Base-by-base conservation (phyloP, 2,113 vertebrate species). In the Cariama cristata region DNA sequence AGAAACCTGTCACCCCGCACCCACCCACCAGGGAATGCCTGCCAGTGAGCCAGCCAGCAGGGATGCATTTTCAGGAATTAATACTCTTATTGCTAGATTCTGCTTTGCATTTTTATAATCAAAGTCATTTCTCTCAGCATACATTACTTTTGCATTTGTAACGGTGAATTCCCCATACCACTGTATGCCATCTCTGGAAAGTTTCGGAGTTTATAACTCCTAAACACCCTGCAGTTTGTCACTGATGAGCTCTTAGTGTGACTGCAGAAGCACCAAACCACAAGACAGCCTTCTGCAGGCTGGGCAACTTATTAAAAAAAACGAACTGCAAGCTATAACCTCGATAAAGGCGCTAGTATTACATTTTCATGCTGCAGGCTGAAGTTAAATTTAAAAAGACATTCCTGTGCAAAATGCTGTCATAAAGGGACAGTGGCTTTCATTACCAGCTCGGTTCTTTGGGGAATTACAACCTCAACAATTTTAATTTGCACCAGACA, bases 401-500 rank as follows among this genome's bases (percentile, higher is more conserved):
- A 81, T 94, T 88, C 68, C 91, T 66, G 49, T 32, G 30, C 42
- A 73, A 94, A 95, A 82, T 53, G 32, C 60, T 93, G 77, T 71
- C 80, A 44, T 91, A 91, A 93, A 93, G 91, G 71, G 74, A 66
- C 63, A 45, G 87, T 59, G 81, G 59, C 67, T 96, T 97, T 96
- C 69, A 95, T 94, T 94, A 93, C 63, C 53, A 82, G 55, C 52
- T 42, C 35, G 14, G 26, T 73, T 93, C 91, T 91, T 63, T 58
- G 47, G 93, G 86, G 89, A 91, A 71, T 97, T 94, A 83, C 58
- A 91, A 68, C 62, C 59, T 95, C 67, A 88, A 91, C 4, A 1
- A 88, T 95, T 96, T 94, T 71, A 87, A 96, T 97, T 97, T 90
- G 42, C 67, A 94, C 74, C 66, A 94, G 81, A n/a, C 74, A 94